phyloP scores from a whole-genome alignment of 2,113 vertebrate genomes.

The Nymphicus hollandicus region DNA sequence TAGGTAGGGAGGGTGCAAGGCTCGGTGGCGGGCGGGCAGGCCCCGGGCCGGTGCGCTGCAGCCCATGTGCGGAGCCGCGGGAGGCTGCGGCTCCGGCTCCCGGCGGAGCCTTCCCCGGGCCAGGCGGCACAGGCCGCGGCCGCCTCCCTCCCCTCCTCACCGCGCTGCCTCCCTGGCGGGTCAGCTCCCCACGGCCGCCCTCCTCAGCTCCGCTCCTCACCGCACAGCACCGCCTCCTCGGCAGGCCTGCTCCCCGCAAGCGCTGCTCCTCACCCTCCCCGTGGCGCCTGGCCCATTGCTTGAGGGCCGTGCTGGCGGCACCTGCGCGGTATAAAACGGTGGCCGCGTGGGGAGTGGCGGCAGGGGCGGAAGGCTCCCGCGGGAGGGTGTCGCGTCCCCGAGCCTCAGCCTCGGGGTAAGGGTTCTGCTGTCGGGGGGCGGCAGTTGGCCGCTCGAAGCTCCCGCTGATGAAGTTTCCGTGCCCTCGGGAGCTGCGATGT shows the following conservation, averaged over 20 bases:
- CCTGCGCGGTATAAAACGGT: not conserved
- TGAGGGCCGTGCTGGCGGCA: not conserved
- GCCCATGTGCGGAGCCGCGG: not conserved
- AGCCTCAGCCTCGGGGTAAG: not conserved
- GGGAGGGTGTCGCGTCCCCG: fast-evolving
- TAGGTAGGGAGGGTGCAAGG: too few relatives aligned
- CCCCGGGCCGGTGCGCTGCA: not conserved
- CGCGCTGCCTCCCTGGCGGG: not conserved
- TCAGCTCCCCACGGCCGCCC: not conserved
- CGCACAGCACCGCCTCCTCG: too few relatives aligned
- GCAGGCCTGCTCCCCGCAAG: not conserved
- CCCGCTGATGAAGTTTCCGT: not conserved
- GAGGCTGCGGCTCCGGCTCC: not conserved
- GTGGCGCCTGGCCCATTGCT: not conserved
- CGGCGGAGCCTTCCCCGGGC: not conserved
- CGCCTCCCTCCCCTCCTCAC: not conserved
- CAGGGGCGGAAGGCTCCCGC: not conserved
- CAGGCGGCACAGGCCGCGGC: not conserved
- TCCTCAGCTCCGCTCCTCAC: not conserved
- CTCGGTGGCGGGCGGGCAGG: not conserved
- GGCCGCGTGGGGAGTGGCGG: not conserved
- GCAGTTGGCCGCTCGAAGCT: not conserved
- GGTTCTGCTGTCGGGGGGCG: too few relatives aligned
- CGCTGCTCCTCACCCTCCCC: not conserved
- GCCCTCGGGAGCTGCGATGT: not conserved